Evolutionary conservation across 2,888 invertebrate species (phyloP), one percentile per base, ranked within the genome.

Genomic region (Drosophila emarginata): DNA sequence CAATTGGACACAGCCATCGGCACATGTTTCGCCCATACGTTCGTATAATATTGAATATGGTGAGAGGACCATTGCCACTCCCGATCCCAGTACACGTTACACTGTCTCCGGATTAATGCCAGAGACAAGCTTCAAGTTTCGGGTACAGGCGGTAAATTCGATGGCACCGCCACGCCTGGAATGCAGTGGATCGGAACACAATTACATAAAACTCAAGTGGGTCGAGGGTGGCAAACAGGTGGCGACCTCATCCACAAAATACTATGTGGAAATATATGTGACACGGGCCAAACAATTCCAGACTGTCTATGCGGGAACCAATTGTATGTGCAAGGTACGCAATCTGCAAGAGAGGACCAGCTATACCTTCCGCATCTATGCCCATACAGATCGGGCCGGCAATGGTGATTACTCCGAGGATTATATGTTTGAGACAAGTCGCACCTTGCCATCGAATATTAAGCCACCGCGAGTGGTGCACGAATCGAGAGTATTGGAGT

Each of bases 151-250:
- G 64, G 94, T 96, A 61, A 98, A 96, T 92, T 94, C 94, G 71
- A 95, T 98, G 60, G 91, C 93, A 23, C 95, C 98, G 18, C 98
- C 98, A 5, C 92, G 92, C 61, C 92, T 98, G 51, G 95, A 96
- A 82, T 95, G 95, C 89, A 93, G 94, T 64, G 94, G 94, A 56
- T 92, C 93, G 4, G 94, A 94, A 0, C 95, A 95, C 92, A 97
- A 96, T 92, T 94, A 95, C 92, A 93, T 98, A 79, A 97, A 96
- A 91, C 93, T 98, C 67, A 97, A 96, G 92, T 98, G 98, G 96
- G 95, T 94, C 59, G 95, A 95, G 71, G 75, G 56, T n/a, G 61
- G 52, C 2, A 61, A 64, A 0, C 96, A 96, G 45, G 45, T 21
- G 11, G 45, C 45, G 3, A 12, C 45, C 45, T 21, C 45, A 87